Evolutionary conservation across 2,113 vertebrate genomes (phyloP).

Genomic region (Panurus biarmicus): DNA sequence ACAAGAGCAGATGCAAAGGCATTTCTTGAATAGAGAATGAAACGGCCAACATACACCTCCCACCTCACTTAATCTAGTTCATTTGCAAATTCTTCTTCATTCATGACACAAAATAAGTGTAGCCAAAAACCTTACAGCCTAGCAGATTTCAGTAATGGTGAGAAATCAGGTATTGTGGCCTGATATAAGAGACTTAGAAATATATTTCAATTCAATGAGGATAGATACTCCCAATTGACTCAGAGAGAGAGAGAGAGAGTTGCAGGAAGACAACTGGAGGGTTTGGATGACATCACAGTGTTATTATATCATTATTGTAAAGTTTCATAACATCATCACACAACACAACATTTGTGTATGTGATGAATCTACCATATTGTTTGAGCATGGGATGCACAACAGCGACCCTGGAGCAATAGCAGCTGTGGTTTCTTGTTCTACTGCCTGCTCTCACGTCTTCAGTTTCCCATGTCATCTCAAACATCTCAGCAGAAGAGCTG

Average conservation of each 20-base stretch:
- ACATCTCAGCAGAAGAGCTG: neutral
- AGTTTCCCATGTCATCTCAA: neutral
- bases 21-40: neutral
- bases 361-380: neutral
- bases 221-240: neutral
- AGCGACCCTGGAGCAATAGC: neutral
- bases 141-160: neutral
- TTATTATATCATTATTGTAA: neutral
- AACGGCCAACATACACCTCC: neutral
- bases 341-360: neutral
- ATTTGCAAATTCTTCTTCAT: neutral
- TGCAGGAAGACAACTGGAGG: neutral
- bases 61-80: neutral
- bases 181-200: neutral
- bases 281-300: neutral
- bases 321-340: neutral
- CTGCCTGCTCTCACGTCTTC: neutral
- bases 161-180: neutral
- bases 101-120: neutral
- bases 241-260: neutral
- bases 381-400: neutral
- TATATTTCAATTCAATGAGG: neutral
- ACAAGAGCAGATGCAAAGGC: neutral
- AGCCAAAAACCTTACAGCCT: neutral
- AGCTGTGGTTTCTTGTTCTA: neutral